Evolutionary conservation across 2,797 vertebrate species (phyloP), one percentile per base, ranked within the genome.

Genomic region (Fringilla coelebs): DNA sequence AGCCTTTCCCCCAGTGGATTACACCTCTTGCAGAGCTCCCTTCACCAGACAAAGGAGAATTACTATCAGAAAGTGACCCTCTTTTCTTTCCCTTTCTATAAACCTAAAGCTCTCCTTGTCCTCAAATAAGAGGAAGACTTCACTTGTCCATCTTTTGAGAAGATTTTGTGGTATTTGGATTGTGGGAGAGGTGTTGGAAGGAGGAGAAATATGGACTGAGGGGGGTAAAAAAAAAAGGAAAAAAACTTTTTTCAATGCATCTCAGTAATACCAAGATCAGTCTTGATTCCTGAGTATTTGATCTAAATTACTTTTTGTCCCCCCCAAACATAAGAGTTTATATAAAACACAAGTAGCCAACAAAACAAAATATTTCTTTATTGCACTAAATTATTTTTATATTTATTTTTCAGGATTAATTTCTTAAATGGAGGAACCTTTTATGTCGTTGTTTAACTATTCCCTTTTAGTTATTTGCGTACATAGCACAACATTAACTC

Each of bases 141-240:
- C 17, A 68, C 8, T 29, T 78, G 12, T 62, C 9, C 22, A 17
- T 75, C 31, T 81, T 57, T 25, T 66, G 20, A 36, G 49, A 32
- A 4, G 12, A 17, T n/a, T 17, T 32, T 62, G 7, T 36, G 25
- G 2, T 45, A 14, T 70, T 45, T 76, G 29, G 5, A 9, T 1
- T 12, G 5, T 11, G 16, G 11, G 2, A 34, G 2, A 0, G 1
- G 5, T 3, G 1, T 22, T 41, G 11, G 13, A 58, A 36, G 24
- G 13, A 17, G 2, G 4, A 63, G 15, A 76, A 83, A 38, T n/a
- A 5, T 10, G 8, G 12, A 45, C 13, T 40, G 1, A 51, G 4
- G 2, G 3, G 73, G 4, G 7, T 48, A 62, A 5, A 7, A 57
- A 65, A 19, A 75, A 7, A 6, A 1, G 3, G 1, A 13, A 75